phyloP scores from a whole-genome alignment of 2,888 invertebrate species.

The Archaeoteleia sp. region DNA sequence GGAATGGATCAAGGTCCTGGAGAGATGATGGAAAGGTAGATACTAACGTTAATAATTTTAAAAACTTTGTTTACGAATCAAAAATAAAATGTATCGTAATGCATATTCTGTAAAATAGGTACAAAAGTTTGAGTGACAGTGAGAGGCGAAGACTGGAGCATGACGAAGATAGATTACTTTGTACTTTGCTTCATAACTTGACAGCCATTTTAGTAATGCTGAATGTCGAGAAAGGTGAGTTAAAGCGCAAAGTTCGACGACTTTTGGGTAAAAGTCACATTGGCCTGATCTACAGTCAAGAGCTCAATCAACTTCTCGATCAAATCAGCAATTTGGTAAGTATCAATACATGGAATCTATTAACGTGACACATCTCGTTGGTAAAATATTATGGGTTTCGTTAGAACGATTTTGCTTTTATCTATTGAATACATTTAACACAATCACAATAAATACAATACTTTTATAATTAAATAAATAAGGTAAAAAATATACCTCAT shows the following conservation, averaged over 20 bases:
- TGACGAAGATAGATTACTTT: slow-evolving; percentile 96
- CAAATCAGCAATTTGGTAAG: slow-evolving; percentile 94
- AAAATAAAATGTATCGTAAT: not conserved
- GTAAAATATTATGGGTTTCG: no score
- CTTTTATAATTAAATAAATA: no score
- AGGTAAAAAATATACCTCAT: no score
- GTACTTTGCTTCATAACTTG: slow-evolving; percentile 96
- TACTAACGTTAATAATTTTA: slow-evolving; percentile 1
- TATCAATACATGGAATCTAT: no score
- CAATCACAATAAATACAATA: no score
- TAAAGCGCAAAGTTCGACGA: slow-evolving; percentile 91
- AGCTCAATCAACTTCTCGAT: slow-evolving; percentile 96
- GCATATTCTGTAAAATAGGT: slow-evolving; percentile 75
- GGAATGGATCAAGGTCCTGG: slow-evolving; percentile 99
- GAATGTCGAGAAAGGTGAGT: slow-evolving; percentile 87
- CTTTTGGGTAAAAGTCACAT: slow-evolving; percentile 98
- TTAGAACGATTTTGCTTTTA: no score
- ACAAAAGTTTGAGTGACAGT: slow-evolving; percentile 93
- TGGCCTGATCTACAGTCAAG: slow-evolving; percentile 97
- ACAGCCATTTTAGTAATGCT: slow-evolving; percentile 97
- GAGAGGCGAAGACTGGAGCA: slow-evolving; percentile 96
- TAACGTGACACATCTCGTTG: no score
- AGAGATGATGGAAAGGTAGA: slow-evolving; percentile 96
- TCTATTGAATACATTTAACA: no score
- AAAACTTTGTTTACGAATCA: slow-evolving; percentile 1